Conservation (phyloP, 2,888 invertebrate species). For the Lordiphosa andalusiaca region DNA sequence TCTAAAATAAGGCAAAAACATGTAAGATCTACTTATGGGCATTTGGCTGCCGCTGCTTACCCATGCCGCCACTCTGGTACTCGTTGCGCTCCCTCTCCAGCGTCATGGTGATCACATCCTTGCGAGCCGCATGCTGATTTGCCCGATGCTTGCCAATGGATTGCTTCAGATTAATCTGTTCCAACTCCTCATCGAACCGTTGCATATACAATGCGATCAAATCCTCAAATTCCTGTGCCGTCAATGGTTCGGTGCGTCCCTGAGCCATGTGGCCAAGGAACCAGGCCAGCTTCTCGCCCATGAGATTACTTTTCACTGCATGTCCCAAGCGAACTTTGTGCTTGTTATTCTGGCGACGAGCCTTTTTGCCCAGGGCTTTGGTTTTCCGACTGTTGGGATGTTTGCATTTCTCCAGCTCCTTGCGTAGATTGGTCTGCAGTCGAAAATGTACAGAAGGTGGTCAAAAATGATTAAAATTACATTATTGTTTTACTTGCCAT, state of each 20-base stretch:
- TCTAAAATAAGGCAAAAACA: conserved; percentile 52
- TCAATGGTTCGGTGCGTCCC: conserved; percentile 81
- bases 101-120: conserved; percentile 89
- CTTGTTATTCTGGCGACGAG: conserved; percentile 82
- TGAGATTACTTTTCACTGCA: conserved; percentile 86
- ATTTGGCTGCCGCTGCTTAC: conserved; percentile 76
- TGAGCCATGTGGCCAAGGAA: conserved; percentile 85
- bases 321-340: conserved; percentile 81
- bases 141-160: conserved; percentile 85
- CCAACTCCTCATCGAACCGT: conserved; percentile 88
- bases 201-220: conserved; percentile 82
- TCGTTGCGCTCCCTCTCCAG: conserved; percentile 87
- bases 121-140: conserved; percentile 89
- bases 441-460: background rate
- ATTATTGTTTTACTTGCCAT: no score
- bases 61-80: conserved; percentile 88
- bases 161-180: conserved; percentile 89
- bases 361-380: conserved; percentile 86
- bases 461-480: no score
- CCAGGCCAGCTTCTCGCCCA: conserved; percentile 90
- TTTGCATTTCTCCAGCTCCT: conserved; percentile 83
- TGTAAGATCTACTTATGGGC: background rate
- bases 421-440: conserved; percentile 80
- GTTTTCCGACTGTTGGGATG: conserved; percentile 94
- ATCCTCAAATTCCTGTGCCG: conserved; percentile 83